phyloP scores from a whole-genome alignment of 2,888 invertebrate genomes.

The Lasioglossum leucozonium region DNA sequence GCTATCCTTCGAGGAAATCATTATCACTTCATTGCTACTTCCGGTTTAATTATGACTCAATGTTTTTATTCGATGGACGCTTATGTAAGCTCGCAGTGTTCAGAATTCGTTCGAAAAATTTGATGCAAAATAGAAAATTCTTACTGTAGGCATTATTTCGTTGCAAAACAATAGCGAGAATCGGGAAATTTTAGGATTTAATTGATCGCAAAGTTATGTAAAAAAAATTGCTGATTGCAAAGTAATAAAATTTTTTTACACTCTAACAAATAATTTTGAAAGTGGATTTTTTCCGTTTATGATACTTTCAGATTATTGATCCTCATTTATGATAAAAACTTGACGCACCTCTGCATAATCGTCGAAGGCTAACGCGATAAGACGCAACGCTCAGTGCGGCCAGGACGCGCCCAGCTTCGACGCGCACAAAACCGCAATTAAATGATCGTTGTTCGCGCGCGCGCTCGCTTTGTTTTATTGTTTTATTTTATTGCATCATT shows the following conservation, averaged over 20 bases:
- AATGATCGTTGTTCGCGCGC: slow-evolving; percentile 22
- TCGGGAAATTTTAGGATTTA: too few species aligned
- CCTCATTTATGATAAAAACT: background rate
- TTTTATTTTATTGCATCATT: slow-evolving; percentile 44
- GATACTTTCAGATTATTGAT: too few species aligned
- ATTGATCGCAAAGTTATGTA: too few species aligned
- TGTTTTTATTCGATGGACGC: background rate
- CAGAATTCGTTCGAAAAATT: background rate
- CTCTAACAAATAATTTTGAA: too few species aligned
- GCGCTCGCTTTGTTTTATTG: slow-evolving; percentile 32
- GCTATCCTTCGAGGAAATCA: slow-evolving; percentile 3
- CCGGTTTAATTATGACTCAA: slow-evolving; percentile 2
- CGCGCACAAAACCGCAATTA: background rate
- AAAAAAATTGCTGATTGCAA: too few species aligned
- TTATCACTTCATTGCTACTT: slow-evolving; percentile 15
- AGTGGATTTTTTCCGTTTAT: too few species aligned
- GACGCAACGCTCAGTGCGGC: background rate
- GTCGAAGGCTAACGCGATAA: background rate
- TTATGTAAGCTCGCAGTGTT: background rate
- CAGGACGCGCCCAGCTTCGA: background rate
- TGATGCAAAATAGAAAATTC: background rate
- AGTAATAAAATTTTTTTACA: too few species aligned
- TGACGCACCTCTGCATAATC: background rate
- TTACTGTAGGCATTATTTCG: background rate
- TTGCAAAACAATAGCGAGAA: background rate